phyloP scores from a whole-genome alignment of 2,888 invertebrate genomes.

The Chaetogeoica ovagalla region DNA sequence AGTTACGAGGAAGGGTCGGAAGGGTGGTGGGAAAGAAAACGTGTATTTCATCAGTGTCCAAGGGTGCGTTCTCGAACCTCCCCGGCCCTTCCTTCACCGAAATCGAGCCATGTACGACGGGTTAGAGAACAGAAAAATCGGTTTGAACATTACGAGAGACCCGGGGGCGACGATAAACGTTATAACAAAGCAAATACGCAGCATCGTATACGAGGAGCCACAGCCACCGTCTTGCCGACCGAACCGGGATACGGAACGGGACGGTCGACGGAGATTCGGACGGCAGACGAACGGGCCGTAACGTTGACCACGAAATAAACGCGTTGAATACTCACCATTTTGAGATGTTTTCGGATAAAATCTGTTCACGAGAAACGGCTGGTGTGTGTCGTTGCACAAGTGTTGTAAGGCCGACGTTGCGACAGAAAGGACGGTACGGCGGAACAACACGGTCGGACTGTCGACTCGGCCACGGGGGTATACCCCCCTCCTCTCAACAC shows the following conservation, averaged over 20 bases:
- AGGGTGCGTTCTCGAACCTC: too few relatives aligned
- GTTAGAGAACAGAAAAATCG: too few relatives aligned
- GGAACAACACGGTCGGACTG: conserved; percentile 3
- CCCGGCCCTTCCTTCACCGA: too few relatives aligned
- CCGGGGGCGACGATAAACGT: too few relatives aligned
- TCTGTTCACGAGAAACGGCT: not conserved
- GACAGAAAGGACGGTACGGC: conserved; percentile 41
- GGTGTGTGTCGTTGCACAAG: conserved; percentile 46
- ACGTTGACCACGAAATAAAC: not conserved
- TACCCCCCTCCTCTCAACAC: not conserved
- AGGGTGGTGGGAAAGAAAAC: too few relatives aligned
- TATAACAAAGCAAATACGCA: too few relatives aligned
- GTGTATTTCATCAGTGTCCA: too few relatives aligned
- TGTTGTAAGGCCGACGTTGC: conserved; percentile 45
- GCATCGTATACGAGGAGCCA: too few relatives aligned
- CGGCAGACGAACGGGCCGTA: not conserved
- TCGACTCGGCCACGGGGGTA: not conserved
- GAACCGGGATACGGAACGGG: not conserved
- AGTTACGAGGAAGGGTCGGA: too few relatives aligned
- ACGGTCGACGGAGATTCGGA: not conserved
- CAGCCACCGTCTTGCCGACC: too few relatives aligned
- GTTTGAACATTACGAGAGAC: too few relatives aligned
- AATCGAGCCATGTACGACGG: too few relatives aligned
- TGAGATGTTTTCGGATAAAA: conserved; percentile 51
- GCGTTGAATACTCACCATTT: conserved; percentile 34